phyloP scores from a whole-genome alignment of 2,888 invertebrate genomes.

The Leucozona laternaria region DNA sequence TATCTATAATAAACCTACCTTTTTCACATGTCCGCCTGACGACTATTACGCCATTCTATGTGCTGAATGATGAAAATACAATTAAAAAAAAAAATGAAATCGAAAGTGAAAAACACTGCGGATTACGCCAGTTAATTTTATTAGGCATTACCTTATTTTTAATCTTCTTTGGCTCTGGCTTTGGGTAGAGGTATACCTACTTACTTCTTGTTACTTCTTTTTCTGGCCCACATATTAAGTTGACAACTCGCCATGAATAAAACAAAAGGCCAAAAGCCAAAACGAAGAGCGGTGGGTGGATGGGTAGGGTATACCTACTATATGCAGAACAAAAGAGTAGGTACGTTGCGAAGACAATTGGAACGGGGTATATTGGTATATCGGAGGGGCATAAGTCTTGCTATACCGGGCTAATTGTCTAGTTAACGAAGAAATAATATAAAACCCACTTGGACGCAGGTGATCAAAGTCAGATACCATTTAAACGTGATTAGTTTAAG shows the following conservation, averaged over 20 bases:
- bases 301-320: constrained; percentile 53
- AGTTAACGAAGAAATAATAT: constrained; percentile 70
- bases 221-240: constrained; percentile 54
- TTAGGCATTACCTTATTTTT: constrained; percentile 1
- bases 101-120: constrained; percentile 64
- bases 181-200: not conserved
- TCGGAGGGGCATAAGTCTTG: constrained; percentile 29
- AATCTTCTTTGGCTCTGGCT: constrained; percentile 22
- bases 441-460: constrained; percentile 62
- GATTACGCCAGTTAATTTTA: constrained; percentile 50
- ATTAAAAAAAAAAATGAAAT: constrained; percentile 57
- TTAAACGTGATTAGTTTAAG: constrained; percentile 72
- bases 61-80: constrained; percentile 55
- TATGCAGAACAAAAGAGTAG: not conserved
- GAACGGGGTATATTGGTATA: not conserved
- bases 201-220: constrained; percentile 32
- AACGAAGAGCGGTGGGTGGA: constrained; percentile 48
- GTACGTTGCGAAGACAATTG: not conserved
- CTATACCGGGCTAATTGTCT: constrained; percentile 44
- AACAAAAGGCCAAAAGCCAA: constrained; percentile 64
- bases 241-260: constrained; percentile 71
- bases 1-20: not conserved
- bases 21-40: constrained; percentile 42
- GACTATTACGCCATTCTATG: constrained; percentile 69
- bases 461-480: constrained; percentile 71